Base-by-base conservation (phyloP, 2,113 vertebrate genomes). In the Microcebus murinus region DNA sequence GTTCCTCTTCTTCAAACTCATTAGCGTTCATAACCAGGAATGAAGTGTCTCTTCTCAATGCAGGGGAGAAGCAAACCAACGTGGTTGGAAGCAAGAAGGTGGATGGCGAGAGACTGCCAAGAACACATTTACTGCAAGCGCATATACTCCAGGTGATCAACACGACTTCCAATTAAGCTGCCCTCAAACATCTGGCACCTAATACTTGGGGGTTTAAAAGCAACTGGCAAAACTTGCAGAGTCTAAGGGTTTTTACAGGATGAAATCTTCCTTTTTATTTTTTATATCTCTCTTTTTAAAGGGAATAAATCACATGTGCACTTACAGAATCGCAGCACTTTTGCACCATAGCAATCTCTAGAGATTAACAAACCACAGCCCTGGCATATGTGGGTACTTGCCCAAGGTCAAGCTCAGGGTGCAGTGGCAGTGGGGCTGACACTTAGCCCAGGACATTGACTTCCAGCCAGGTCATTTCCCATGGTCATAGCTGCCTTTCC, bases 1-100 rank as follows among this genome's bases (percentile, higher is more conserved):
- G 86, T 95, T 92, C 98, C 84, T 96, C 82, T 95, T 80, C 76
- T 63, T 96, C 90, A 94, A 96, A 83, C 96, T 98, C 98, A 98
- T 98, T 97, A 98, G 96, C 68, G 61, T 93, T 97, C 96, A 96
- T 94, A 96, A 97, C 95, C 57, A 96, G 85, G 96, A 87, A 86
- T 93, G 73, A 94, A 98, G 94, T 71, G 96, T 94, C 98, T 98
- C 93, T 94, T 97, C 97, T 80, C 89, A 81, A 94, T 81, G 97
- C 94, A 91, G 55, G 9, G 50, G 96, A 97, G 95, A 97, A 97
- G 97, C 17, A 52, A 89, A 89, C 96, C 94, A 92, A 97, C 95
- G 94, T 76, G 39, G 77, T 15, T 71, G 94, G 84, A 93, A 97
- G 97, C 97, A 96, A 82, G 93, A 29, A 63, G 86, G 52, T 50